phyloP scores from a whole-genome alignment of 2,113 vertebrate species.

The Pelecanus crispus region DNA sequence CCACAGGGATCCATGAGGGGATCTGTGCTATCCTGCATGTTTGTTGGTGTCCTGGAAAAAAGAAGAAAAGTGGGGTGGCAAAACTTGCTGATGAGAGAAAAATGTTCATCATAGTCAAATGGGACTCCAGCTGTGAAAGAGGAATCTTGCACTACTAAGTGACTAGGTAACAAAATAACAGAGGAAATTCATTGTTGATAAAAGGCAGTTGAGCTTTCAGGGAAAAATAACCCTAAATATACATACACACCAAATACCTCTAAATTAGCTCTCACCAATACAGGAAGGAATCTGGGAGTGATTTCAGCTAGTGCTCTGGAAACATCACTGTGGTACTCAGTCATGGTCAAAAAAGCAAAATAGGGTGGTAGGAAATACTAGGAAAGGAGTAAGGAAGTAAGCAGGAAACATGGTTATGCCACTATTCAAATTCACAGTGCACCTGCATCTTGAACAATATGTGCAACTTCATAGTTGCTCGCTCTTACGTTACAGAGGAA shows the following conservation, averaged over 20 bases:
- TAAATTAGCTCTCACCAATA: background rate
- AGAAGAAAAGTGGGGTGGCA: background rate
- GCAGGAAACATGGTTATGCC: background rate
- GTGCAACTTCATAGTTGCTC: background rate
- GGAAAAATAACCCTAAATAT: background rate
- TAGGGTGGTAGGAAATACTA: background rate
- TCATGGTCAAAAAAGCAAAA: background rate
- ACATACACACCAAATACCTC: background rate
- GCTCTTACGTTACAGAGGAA: background rate
- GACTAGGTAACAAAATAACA: background rate
- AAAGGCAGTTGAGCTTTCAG: background rate
- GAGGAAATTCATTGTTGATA: background rate
- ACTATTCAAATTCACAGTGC: background rate
- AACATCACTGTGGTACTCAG: background rate
- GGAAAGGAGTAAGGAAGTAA: slow-evolving; percentile 23
- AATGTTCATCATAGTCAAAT: background rate
- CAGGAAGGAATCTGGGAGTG: background rate
- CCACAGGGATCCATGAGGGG: background rate
- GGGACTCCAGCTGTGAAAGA: background rate
- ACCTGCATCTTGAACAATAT: slow-evolving; percentile 35
- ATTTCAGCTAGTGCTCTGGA: background rate
- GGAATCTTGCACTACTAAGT: background rate
- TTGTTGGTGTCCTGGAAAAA: background rate
- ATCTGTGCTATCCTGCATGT: background rate
- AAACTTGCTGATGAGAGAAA: background rate